phyloP scores from a whole-genome alignment of 2,797 vertebrate species.

The Crocidura indochinensis region DNA sequence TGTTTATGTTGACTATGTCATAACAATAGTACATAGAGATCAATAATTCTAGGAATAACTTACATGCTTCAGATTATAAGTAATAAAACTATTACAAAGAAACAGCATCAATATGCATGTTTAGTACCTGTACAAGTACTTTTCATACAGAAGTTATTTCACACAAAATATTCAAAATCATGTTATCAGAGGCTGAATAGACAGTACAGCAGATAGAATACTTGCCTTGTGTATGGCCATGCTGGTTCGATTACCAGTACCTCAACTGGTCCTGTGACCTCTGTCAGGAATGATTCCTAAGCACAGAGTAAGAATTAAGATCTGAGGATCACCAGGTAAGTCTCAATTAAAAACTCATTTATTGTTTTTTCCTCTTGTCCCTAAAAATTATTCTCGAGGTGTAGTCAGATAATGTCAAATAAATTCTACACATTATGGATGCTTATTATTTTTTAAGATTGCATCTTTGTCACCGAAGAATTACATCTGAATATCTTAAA shows the following conservation, averaged over 20 bases:
- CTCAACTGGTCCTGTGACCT: too few species aligned
- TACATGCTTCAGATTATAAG: too few species aligned
- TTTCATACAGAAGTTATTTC: not conserved
- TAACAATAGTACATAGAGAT: not conserved
- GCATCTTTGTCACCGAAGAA: not conserved
- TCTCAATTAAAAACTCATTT: not conserved
- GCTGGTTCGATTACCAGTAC: too few species aligned
- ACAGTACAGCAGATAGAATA: too few species aligned
- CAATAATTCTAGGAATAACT: slow-evolving; percentile 31
- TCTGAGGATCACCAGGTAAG: too few species aligned
- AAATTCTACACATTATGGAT: not conserved
- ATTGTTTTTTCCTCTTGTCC: slow-evolving; percentile 21
- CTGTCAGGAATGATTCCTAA: too few species aligned
- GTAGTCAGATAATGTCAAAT: not conserved
- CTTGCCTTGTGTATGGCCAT: too few species aligned
- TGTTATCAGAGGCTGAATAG: too few species aligned
- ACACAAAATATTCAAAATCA: slow-evolving; percentile 22
- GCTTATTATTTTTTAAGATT: not conserved
- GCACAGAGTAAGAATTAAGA: too few species aligned
- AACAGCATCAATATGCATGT: not conserved
- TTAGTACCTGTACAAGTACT: slow-evolving; percentile 35
- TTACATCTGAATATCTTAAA: not conserved
- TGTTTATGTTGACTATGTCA: not conserved
- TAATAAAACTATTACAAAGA: not conserved
- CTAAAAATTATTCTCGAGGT: not conserved